Evolutionary conservation across 2,113 vertebrate genomes (phyloP).

Genomic region (Cyphotilapia sp.): DNA sequence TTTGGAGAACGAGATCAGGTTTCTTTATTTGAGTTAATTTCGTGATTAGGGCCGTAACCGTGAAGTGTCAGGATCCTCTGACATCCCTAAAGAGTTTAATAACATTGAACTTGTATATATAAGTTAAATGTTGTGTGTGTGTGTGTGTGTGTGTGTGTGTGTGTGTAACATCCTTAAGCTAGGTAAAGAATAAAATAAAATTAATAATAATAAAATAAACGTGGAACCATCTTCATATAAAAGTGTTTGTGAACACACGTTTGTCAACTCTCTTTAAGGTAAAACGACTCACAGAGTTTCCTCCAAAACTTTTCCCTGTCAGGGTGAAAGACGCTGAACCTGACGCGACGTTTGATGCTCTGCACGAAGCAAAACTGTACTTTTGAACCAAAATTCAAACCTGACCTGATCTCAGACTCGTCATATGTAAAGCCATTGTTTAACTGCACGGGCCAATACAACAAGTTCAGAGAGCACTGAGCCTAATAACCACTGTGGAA

Average conservation of each 20-base stretch:
- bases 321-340: not conserved
- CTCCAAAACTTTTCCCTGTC: not conserved
- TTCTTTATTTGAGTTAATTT: not conserved
- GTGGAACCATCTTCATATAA: not conserved
- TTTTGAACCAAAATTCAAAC: not conserved
- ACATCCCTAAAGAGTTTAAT: not conserved
- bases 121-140: not conserved
- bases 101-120: not conserved
- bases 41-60: not conserved
- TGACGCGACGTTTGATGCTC: not conserved
- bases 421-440: not conserved
- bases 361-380: not conserved
- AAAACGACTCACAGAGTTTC: not conserved
- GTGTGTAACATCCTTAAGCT: not conserved
- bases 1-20: not conserved
- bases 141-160: not conserved
- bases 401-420: not conserved
- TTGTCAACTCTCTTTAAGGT: not conserved
- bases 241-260: not conserved
- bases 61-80: fast-evolving
- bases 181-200: not conserved
- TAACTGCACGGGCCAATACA: not conserved
- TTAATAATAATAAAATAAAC: not conserved
- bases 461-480: not conserved
- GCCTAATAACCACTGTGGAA: not conserved